Base-by-base conservation (phyloP, 2,113 vertebrate genomes). In the Sphyrna mokarran region DNA sequence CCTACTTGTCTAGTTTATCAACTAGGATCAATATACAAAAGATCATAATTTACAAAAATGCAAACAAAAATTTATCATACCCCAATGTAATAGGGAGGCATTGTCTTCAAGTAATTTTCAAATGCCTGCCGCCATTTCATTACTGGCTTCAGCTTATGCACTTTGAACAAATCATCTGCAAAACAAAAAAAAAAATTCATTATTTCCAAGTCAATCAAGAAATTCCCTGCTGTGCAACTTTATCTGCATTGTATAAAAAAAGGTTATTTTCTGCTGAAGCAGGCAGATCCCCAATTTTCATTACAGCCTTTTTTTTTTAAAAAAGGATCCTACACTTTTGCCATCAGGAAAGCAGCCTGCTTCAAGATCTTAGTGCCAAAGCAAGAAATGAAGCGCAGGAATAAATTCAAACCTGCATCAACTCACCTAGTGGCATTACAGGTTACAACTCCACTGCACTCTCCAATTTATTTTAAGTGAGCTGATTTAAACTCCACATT, bases 41-140 rank as follows among this genome's bases (percentile, higher is more conserved):
- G 63, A 63, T 63, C 63, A 63, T 1, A 68, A 96, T 96, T 48
- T 96, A 96, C 72, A 76, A 95, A 87, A 89, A 95, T 37, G 13
- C 61, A 96, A 95, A 43, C 68, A 86, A 96, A 61, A 37, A 23
- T 95, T 26, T 10, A 26, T 8, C 98, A 97, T 97, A 99, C 99
- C 98, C 98, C 98, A 43, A 99, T 98, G 96, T 99, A 99, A 96
- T 99, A 99, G 0, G 99, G 99, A 96, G 99, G 99, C 99, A 99
- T 99, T 58, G 98, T 98, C 98, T 99, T 99, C 97, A 99, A 97
- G 97, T 99, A 99, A 97, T 98, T 99, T 97, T 99, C 99, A 97
- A 99, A 99, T 13, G 98, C 98, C 97, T 99, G 99, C 96, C 98
- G 97, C 99, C 99, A 99, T 97, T 99, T 99, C 96, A 99, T 96